Percentiles rank a stretch among this genome's conserved stretches.
Evolutionary conservation across 1,140 invertebrate species (phyloP).

Genomic region (Tachypleus tridentatus): DNA sequence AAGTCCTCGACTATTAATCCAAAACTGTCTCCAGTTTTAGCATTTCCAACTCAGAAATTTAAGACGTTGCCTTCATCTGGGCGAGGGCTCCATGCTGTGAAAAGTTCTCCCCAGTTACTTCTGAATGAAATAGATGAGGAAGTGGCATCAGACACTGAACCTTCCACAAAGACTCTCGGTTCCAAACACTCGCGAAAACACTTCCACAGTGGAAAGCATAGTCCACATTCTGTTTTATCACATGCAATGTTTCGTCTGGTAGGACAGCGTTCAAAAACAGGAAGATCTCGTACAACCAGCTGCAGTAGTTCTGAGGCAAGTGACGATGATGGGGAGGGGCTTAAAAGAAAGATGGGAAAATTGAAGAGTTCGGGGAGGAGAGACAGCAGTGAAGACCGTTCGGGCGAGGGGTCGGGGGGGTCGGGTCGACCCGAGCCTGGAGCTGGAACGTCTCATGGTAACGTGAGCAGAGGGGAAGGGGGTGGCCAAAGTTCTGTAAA

Average conservation of each 20-base stretch:
- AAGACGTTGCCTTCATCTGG: constrained; percentile 16
- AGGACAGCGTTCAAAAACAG: not conserved
- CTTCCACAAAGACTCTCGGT: too few species aligned
- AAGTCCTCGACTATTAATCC: too few species aligned
- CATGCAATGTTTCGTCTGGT: not conserved
- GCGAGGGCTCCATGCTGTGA: constrained; percentile 38
- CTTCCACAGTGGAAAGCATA: too few species aligned
- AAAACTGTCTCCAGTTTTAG: too few species aligned
- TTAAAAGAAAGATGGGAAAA: not conserved
- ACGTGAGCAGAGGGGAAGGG: not conserved
- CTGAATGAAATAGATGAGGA: constrained; percentile 62
- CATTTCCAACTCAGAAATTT: not conserved
- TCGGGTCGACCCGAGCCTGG: too few species aligned
- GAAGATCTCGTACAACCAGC: not conserved
- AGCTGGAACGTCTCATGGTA: not conserved
- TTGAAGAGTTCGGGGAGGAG: not conserved
- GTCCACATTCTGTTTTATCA: too few species aligned
- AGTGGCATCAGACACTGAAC: too few species aligned
- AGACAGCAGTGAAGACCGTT: not conserved
- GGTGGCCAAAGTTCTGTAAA: not conserved
- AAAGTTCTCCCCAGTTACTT: constrained; percentile 46
- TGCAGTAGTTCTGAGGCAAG: constrained; percentile 1
- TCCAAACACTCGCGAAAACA: too few species aligned
- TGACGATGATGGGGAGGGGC: not conserved
- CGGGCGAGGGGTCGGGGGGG: too few species aligned